Conservation (phyloP, 2,113 vertebrate species). For the Pithys albifrons region DNA sequence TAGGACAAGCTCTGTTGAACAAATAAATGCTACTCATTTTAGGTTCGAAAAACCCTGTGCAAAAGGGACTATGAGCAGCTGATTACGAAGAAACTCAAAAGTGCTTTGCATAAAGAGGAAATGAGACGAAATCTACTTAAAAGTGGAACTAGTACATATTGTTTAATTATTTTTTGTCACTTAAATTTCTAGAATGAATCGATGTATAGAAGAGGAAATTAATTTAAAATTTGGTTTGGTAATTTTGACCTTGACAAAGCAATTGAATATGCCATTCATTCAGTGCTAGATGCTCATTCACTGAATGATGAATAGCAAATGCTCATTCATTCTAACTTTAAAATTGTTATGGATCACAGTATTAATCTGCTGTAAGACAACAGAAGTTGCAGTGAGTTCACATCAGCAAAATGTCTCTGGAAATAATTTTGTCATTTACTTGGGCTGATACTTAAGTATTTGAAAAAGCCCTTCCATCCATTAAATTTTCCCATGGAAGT, state of each 20-base stretch:
- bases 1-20: neutral
- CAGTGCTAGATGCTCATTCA: neutral
- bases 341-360: neutral
- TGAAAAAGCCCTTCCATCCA: neutral
- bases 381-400: neutral
- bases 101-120: neutral
- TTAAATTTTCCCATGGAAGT: neutral
- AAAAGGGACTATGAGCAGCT: neutral
- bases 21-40: neutral
- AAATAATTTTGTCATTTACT: neutral
- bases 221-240: neutral
- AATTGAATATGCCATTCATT: neutral
- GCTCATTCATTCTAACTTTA: neutral
- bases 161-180: neutral
- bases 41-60: neutral
- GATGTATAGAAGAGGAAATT: neutral
- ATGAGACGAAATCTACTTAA: neutral
- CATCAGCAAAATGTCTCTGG: neutral
- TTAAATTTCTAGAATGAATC: neutral
- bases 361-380: neutral
- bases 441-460: neutral
- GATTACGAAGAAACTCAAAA: neutral
- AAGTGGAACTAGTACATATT: neutral
- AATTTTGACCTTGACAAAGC: neutral
- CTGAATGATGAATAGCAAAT: neutral